Percentiles rank a stretch among this genome's conserved stretches.
Evolutionary conservation across 2,888 invertebrate genomes (phyloP).

Genomic region (Loripinus fragilis): DNA sequence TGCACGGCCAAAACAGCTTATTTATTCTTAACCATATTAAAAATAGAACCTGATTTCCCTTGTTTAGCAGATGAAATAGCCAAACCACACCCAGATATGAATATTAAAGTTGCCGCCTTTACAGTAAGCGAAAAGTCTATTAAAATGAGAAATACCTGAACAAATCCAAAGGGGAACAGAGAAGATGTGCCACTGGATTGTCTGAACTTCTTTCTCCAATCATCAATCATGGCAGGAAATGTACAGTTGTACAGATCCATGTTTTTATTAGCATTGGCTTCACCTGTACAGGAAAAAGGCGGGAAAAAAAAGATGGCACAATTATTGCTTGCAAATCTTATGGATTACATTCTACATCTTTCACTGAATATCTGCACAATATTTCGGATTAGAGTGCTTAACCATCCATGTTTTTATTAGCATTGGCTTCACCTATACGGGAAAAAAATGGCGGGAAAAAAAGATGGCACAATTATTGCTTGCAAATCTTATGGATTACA

Average conservation of each 20-base stretch:
- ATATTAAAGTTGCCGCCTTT: neutral
- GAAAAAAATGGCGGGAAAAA: too few species aligned
- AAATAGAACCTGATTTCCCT: too few species aligned
- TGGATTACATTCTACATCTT: too few species aligned
- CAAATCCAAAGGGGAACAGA: conserved; percentile 78
- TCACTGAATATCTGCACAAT: neutral
- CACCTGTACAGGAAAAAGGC: conserved; percentile 57
- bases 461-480: too few species aligned
- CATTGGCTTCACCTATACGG: conserved; percentile 67
- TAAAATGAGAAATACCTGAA: conserved; percentile 65
- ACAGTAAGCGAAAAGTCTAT: too few species aligned
- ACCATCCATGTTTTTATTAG: conserved; percentile 46
- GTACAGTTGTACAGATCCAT: conserved; percentile 71
- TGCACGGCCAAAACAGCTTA: too few species aligned
- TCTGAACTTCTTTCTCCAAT: conserved; percentile 74
- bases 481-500: too few species aligned
- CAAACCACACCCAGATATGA: neutral
- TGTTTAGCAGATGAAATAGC: too few species aligned
- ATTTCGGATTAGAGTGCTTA: neutral
- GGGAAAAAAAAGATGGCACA: too few species aligned
- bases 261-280: conserved; percentile 58
- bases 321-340: too few species aligned
- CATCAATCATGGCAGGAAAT: conserved; percentile 77
- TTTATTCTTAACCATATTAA: too few species aligned
- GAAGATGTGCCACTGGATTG: conserved; percentile 57